Conservation (phyloP, 2,113 vertebrate species). For the Sylvia atricapilla region DNA sequence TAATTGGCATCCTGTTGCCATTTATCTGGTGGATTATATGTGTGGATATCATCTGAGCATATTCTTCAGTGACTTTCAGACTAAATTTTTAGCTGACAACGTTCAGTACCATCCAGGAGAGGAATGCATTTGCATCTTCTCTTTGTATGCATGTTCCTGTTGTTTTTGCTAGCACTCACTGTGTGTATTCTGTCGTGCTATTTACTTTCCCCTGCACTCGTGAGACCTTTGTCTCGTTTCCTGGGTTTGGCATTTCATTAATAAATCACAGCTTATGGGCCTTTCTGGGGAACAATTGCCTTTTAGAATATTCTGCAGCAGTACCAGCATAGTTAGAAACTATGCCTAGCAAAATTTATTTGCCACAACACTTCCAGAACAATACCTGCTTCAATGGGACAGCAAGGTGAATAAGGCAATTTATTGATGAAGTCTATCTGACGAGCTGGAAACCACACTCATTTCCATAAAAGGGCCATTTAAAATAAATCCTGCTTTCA, state of each 20-base stretch:
- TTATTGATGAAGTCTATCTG: conserved; percentile 29
- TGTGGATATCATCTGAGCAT: background rate
- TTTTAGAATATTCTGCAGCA: conserved; percentile 13
- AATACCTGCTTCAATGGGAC: conserved; percentile 43
- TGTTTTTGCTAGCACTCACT: background rate
- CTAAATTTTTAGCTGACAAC: background rate
- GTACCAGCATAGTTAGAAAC: background rate
- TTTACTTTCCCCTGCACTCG: conserved; percentile 19
- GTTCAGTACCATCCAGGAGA: background rate
- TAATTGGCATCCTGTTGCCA: background rate
- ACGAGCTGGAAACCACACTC: conserved; percentile 41
- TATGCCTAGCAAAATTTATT: conserved; percentile 20
- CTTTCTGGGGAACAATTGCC: conserved; percentile 9
- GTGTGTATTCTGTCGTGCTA: background rate
- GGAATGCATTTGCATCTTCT: background rate
- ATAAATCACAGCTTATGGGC: conserved; percentile 3
- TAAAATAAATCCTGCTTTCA: conserved; percentile 63
- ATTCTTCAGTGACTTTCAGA: background rate
- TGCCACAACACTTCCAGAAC: conserved; percentile 12
- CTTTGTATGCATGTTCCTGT: background rate
- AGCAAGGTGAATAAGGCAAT: conserved; percentile 53
- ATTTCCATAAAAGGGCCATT: conserved; percentile 65
- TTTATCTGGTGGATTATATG: background rate
- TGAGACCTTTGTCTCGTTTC: background rate
- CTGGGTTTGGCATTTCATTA: conserved; percentile 25